A percentile compares a stretch with the other conserved stretches of the same genome.
These are phyloP conservation scores for Amphibalanus amphitrite DNA, from an alignment of 1,140 invertebrate genomes.

Conservation along the genomic window DNA sequence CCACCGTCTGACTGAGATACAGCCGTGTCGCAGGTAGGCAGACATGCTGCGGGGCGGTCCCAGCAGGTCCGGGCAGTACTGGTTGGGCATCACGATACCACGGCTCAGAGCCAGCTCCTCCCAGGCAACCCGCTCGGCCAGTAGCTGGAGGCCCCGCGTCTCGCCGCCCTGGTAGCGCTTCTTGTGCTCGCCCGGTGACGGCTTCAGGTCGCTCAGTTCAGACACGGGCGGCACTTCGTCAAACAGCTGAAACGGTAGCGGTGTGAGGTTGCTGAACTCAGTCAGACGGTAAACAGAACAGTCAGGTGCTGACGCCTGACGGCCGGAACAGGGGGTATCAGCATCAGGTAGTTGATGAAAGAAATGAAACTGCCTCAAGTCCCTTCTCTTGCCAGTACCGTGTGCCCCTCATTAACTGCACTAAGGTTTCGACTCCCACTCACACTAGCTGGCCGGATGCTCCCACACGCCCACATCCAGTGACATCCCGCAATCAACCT, in stretches of 20 bases:
- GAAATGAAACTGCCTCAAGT: too few species aligned
- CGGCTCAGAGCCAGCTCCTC: constrained; percentile 8
- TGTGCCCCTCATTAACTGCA: too few species aligned
- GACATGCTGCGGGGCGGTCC: constrained; percentile 47
- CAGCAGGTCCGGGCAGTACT: constrained; percentile 44
- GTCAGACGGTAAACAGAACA: too few species aligned
- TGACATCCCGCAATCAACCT: too few species aligned
- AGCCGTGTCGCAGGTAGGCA: constrained; percentile 47
- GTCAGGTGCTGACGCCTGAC: too few species aligned
- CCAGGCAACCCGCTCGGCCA: constrained; percentile 3
- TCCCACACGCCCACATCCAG: too few species aligned
- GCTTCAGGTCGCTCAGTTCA: neutral
- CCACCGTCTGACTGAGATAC: constrained; percentile 32
- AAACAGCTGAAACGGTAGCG: neutral
- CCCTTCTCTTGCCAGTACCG: too few species aligned
- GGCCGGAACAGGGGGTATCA: too few species aligned
- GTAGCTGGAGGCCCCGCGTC: constrained; percentile 7
- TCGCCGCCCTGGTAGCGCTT: constrained; percentile 12
- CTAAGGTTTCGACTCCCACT: too few species aligned
- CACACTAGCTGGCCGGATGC: too few species aligned
- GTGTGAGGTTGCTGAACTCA: too few species aligned
- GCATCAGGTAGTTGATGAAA: too few species aligned
- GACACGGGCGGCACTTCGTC: neutral
- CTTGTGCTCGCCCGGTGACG: neutral
- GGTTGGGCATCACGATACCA: constrained; percentile 37